Evolutionary conservation across 2,888 invertebrate genomes (phyloP), one percentile per base, ranked within the genome.

Genomic region (Beris chalybata): DNA sequence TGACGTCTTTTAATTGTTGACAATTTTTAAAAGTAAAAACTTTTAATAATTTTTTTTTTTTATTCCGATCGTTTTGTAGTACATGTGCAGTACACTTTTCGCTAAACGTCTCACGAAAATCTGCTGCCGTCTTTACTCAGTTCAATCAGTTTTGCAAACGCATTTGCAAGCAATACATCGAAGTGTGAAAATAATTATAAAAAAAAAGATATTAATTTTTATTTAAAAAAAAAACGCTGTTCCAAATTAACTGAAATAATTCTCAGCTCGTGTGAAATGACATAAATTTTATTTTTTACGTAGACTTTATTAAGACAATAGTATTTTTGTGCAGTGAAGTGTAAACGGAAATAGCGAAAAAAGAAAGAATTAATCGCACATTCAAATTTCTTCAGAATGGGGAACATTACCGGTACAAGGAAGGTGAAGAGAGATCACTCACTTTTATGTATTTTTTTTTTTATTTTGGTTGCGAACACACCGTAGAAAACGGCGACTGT

Each of bases 131-230:
- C 38, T 38, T 38, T 50, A 61, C 61, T 38, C 38, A 61, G 52
- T 38, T 61, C 52, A 50, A 61, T 61, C 61, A 61, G 61, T 61
- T 61, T 61, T 50, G 22, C 61, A 50, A 38, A 43, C 50, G 61
- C 61, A 61, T 50, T 50, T 61, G 50, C 61, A 50, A 30, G 61
- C 43, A 50, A 22, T 61, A 29, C 38, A 38, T 61, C 61, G 58
- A 13, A 12, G 61, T 12, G 61, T 12, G 61, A 61, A 59, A 59
- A 61, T 43, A 32, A 4, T 50, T 61, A 50, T 50, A 30, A 9
- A 48, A 31, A 48, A 22, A 30, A 58, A 56, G 13, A 30, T 15
- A 44, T 50, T 15, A 32, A 15, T 32, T 22, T 22, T 22, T 22
- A 22, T 22, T 22, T 22, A 2, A 22, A 22, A n/a, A n/a, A 13